Evolutionary conservation across 2,113 vertebrate genomes (phyloP).

Genomic region (Podarcis cretensis): DNA sequence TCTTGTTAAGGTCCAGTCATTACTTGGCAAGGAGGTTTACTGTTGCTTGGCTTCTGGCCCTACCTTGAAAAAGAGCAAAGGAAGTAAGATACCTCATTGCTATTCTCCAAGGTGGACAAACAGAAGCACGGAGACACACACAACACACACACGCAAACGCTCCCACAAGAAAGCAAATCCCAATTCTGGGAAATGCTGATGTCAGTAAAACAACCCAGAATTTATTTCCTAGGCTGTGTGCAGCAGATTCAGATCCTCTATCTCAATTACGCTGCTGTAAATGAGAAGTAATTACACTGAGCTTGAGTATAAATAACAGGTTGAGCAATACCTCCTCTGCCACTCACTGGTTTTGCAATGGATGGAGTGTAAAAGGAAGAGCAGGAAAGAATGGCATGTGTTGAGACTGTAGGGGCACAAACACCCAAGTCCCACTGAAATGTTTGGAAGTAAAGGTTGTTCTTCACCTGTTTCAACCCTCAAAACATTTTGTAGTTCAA

Average conservation of each 20-base stretch:
- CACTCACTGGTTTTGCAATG: background rate
- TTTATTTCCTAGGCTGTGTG: background rate
- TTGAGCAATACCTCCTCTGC: background rate
- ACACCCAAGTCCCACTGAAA: background rate
- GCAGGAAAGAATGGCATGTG: background rate
- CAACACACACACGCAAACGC: background rate
- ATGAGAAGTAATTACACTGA: slow-evolving; percentile 9
- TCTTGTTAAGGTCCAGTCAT: slow-evolving; percentile 12
- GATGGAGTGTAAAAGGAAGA: background rate
- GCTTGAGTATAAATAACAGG: background rate
- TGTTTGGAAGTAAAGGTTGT: background rate
- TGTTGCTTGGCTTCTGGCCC: background rate
- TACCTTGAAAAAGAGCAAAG: background rate
- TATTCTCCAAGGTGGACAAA: background rate
- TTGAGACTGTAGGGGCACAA: background rate
- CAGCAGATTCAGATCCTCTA: background rate
- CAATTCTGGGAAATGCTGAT: background rate
- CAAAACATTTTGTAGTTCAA: background rate
- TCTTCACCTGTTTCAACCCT: background rate
- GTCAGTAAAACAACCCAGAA: background rate
- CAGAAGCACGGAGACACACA: background rate
- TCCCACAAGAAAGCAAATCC: background rate
- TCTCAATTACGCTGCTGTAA: slow-evolving; percentile 23
- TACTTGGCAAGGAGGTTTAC: background rate
- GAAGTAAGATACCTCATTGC: background rate